Evolutionary conservation across 2,797 vertebrate genomes (phyloP), one percentile per base, ranked within the genome.

Genomic region (Cichlasoma orientale): DNA sequence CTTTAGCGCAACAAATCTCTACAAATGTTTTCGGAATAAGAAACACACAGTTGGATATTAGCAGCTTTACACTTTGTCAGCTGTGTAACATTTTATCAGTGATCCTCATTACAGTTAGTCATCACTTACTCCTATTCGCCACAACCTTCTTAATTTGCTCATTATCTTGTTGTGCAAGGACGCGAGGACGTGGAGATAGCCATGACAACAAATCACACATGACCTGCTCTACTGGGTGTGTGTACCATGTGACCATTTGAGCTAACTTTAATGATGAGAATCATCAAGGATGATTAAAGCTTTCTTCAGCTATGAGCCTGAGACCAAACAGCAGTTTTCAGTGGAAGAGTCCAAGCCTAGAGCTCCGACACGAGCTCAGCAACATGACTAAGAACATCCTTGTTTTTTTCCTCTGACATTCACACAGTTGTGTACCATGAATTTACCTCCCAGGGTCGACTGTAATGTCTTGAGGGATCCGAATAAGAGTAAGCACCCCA

Each of bases 71-170:
- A 19, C 36, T 57, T 61, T 56, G 38, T 63, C 41, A 21, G 14
- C 63, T 79, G 50, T 70, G 36, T 56, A 41, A 41, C 38, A 41
- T 13, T 41, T 41, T 41, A 8, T 85, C 68, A 78, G 50, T 75
- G 80, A 71, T 56, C 70, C 72, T 82, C 47, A 56, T 85, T 56
- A n/a, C 82, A 79, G 75, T 74, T 36, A 27, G 80, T 66, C 72
- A 88, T 86, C 53, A 21, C 7, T 50, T 16, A 75, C 19, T 29
- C 58, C 55, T 52, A 53, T 71, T 36, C 52, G 47, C 25, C 18
- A 55, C 80, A 74, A 66, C 75, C 74, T 21, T 75, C 59, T 14
- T 14, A 6, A 50, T 68, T 68, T n/a, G 18, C 18, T 13, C 41
- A 68, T 4, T 29, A 50, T 68, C 7, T 50, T 68, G 41, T 47